phyloP scores from a whole-genome alignment of 2,113 vertebrate species.

The Rostratula benghalensis region DNA sequence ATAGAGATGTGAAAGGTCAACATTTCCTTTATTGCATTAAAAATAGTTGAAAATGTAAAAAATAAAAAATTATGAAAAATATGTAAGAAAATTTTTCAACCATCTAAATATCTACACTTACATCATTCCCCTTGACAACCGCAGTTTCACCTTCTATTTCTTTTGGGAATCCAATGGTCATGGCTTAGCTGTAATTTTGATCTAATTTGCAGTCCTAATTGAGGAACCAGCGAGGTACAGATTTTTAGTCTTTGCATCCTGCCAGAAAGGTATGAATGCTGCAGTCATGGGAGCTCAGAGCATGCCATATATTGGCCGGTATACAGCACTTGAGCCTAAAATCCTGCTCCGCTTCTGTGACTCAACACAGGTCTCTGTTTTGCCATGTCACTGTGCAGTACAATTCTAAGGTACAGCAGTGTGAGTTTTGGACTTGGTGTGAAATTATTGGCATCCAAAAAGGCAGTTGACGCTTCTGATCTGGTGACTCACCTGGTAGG shows the following conservation, averaged over 20 bases:
- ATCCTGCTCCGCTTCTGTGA: background rate
- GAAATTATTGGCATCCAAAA: background rate
- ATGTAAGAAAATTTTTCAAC: background rate
- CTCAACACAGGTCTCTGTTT: background rate
- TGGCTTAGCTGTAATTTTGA: background rate
- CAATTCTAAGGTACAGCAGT: background rate
- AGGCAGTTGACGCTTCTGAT: background rate
- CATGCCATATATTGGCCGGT: background rate
- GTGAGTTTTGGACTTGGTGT: background rate
- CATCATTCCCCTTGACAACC: background rate
- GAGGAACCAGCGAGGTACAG: background rate
- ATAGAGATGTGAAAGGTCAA: background rate
- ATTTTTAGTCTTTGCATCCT: background rate
- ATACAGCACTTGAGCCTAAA: background rate
- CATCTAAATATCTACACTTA: background rate
- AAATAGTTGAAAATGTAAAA: background rate
- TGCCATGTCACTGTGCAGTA: background rate
- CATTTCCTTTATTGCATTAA: background rate
- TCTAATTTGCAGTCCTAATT: background rate
- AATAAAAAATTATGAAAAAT: no score
- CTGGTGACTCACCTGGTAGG: background rate
- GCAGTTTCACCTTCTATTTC: background rate
- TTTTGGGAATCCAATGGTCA: background rate
- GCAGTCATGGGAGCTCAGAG: background rate
- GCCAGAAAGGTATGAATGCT: background rate